Base-by-base conservation (phyloP, 2,113 vertebrate species). In the Benitochromis conjunctus region DNA sequence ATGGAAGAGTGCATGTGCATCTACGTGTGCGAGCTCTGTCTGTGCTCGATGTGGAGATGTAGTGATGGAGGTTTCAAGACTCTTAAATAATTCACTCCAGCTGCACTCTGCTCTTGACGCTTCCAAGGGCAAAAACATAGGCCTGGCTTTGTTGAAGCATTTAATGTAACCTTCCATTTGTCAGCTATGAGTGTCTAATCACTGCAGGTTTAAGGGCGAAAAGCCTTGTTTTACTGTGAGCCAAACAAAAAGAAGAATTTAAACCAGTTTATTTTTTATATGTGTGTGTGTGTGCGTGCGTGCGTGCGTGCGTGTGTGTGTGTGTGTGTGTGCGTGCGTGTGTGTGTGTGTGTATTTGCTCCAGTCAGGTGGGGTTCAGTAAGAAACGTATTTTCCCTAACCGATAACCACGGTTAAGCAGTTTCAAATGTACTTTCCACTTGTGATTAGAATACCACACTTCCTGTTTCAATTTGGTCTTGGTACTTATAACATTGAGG, bases 11-110 rank as follows among this genome's bases (percentile, higher is more conserved):
- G 80, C 26, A 2, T 16, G 69, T 76, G 86, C 55, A 53, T 81
- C 18, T 31, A 21, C n/a, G 24, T 38, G 78, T 57, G 54, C 9
- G 24, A 74, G 81, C 21, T 1, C 74, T 58, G 69, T 71, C 84
- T 54, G 29, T 54, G 55, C 85, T 84, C 38, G 19, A 87, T 71
- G 86, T 89, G 86, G 74, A 85, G 88, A 86, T 81, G 85, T 56
- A 85, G 90, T 66, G 88, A 93, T 92, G 90, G 86, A 84, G 85
- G 79, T 94, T 92, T 93, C 86, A 80, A 89, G 91, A 91, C 62
- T 84, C 57, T 88, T 95, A 87, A 95, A 95, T 95, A 94, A 95
- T 95, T 94, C 91, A 95, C 90, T 84, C 41, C 80, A 83, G 83
- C 85, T 80, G 84, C 91, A 88, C 93, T 94, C 84, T 78, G 54